Evolutionary conservation across 2,797 vertebrate species (phyloP).

Genomic region (Urophycis tenuis): DNA sequence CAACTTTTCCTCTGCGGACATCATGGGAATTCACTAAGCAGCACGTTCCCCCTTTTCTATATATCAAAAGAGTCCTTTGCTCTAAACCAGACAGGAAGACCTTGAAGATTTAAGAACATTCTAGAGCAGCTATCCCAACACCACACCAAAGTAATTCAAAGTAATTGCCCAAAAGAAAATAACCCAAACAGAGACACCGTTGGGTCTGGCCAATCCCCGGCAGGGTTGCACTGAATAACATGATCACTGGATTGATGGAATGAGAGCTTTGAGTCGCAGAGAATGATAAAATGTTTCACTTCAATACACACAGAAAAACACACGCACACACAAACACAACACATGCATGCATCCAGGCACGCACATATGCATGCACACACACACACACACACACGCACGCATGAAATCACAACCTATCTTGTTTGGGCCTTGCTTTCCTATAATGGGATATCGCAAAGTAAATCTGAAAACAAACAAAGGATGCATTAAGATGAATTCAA

Average conservation of each 20-base stretch:
- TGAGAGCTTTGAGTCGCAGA: slow-evolving; percentile 26
- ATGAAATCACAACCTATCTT: not conserved
- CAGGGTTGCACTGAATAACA: slow-evolving; percentile 45
- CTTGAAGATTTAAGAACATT: not conserved
- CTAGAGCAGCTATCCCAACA: not conserved
- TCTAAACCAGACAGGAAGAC: not conserved
- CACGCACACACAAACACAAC: not conserved
- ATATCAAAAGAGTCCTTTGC: slow-evolving; percentile 23
- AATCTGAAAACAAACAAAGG: slow-evolving; percentile 41
- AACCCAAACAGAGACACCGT: not conserved
- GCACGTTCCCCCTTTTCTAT: slow-evolving; percentile 14
- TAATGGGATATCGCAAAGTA: slow-evolving; percentile 17
- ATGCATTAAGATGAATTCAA: slow-evolving; percentile 34
- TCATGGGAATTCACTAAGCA: slow-evolving; percentile 17
- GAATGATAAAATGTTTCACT: not conserved
- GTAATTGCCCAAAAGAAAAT: not conserved
- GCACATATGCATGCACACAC: not conserved
- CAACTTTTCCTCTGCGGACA: slow-evolving; percentile 14
- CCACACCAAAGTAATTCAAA: not conserved
- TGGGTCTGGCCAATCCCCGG: not conserved
- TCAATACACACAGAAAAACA: not conserved
- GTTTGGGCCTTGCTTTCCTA: slow-evolving; percentile 17
- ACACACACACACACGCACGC: not conserved
- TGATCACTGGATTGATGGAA: slow-evolving; percentile 28
- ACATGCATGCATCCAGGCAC: too few relatives aligned